Base-by-base conservation (phyloP, 2,113 vertebrate species). In the Asarcornis scutulata region DNA sequence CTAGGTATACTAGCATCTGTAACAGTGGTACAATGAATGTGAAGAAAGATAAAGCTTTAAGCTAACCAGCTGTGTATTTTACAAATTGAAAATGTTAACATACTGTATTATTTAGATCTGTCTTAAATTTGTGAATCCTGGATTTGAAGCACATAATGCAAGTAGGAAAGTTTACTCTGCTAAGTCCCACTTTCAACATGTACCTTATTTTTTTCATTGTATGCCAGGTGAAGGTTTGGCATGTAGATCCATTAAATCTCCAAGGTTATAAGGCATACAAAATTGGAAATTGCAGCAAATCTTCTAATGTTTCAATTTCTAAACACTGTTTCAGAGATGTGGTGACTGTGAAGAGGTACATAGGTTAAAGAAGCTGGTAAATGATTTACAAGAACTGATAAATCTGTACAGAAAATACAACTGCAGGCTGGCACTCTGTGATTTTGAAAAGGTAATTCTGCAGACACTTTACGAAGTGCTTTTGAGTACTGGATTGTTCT, bases 381-480 rank as follows among this genome's bases (percentile, higher is more conserved):
- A 97, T 25, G 98, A 98, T 94, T 97, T 99, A 26, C 98, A 91
- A 29, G 98, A 98, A 56, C 93, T 99, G 67, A 98, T 99, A 95
- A 98, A 98, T 23, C 98, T 99, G 17, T 98, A 99, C 66, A 97
- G 91, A 67, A 99, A 99, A 95, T 99, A 99, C 95, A 99, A 98
- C 96, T 99, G 99, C 97, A 98, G 68, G 46, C 97, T 99, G 90
- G 96, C 99, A 6, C 98, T 99, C 66, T 99, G 98, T 36, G 98
- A 99, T 85, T 99, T 99, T 96, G 99, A 99, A 96, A 99, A 99
- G 98, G 99, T 98, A 97, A 90, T 83, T 46, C 17, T 71, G 71
- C 75, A 77, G 32, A 14, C 16, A 7, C 60, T 71, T 48, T 10
- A 10, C 13, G 46, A 78, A 50, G 1, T 34, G 15, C n/a, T 80